These are phyloP conservation scores for Zophobas morio DNA, from an alignment of 1,140 invertebrate species.

Conservation along the genomic window DNA sequence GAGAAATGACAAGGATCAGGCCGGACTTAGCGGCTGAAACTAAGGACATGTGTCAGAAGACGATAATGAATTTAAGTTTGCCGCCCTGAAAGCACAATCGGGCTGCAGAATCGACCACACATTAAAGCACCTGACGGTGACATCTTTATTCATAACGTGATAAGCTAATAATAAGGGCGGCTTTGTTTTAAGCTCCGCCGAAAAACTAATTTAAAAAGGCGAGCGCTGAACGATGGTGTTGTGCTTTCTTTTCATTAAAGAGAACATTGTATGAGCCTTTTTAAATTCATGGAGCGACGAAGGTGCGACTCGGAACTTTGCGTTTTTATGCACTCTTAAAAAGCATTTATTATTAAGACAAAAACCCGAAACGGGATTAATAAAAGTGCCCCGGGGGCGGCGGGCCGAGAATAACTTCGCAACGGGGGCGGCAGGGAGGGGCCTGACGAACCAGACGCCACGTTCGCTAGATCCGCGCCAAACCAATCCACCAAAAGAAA, in stretches of 20 bases:
- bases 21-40: constrained; percentile 28
- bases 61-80: constrained; percentile 39
- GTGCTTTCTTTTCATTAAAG: constrained; percentile 9
- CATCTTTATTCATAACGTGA: not conserved
- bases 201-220: constrained; percentile 23
- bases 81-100: constrained; percentile 5
- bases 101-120: constrained; percentile 18
- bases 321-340: constrained; percentile 4
- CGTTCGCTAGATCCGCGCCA: too few relatives aligned
- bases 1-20: constrained; percentile 37
- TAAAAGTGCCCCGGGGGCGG: not conserved
- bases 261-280: constrained; percentile 21
- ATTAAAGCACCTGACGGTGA: constrained; percentile 25
- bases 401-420: too few relatives aligned
- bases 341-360: constrained; percentile 19
- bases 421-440: too few relatives aligned
- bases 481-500: too few relatives aligned
- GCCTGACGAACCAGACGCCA: too few relatives aligned
- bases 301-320: constrained; percentile 9
- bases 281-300: constrained; percentile 16
- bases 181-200: not conserved
- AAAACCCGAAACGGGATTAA: not conserved
- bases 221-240: not conserved
- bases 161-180: not conserved
- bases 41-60: constrained; percentile 34